phyloP scores from a whole-genome alignment of 2,113 vertebrate species.

The Phocoena sinus region DNA sequence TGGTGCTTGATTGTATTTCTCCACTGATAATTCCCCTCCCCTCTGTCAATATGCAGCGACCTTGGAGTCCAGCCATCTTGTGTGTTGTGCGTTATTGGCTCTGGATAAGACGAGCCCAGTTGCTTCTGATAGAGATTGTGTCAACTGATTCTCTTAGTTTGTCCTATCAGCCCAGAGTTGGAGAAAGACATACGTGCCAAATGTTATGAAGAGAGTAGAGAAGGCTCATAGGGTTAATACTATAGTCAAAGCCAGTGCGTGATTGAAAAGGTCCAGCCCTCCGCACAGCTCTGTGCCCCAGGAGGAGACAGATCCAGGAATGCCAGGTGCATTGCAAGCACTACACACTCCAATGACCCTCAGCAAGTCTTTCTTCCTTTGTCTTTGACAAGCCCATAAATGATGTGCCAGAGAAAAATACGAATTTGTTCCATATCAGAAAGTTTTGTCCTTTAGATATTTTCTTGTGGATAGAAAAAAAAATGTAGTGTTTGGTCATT shows the following conservation, averaged over 20 bases:
- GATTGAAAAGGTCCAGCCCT: constrained; percentile 50
- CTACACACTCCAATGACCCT: neutral
- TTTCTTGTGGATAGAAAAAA: constrained; percentile 25
- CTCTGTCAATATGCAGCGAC: constrained; percentile 37
- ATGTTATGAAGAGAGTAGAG: constrained; percentile 11
- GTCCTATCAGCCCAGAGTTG: constrained; percentile 34
- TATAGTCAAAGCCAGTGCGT: constrained; percentile 9
- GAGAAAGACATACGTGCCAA: constrained; percentile 31
- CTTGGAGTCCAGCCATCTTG: neutral
- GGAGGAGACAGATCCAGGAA: neutral
- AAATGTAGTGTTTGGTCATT: constrained; percentile 37
- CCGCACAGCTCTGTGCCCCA: neutral
- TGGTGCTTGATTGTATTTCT: constrained; percentile 56
- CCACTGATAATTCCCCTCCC: constrained; percentile 38
- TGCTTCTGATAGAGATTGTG: constrained; percentile 65
- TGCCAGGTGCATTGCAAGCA: constrained; percentile 26
- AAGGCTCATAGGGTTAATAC: constrained; percentile 29
- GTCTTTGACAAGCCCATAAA: constrained; percentile 19
- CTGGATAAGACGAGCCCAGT: constrained; percentile 40
- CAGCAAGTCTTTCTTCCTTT: constrained; percentile 18
- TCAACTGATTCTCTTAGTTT: constrained; percentile 70
- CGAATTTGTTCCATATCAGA: constrained; percentile 51
- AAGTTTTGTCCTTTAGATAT: constrained; percentile 47
- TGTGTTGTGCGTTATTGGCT: constrained; percentile 28
- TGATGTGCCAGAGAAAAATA: constrained; percentile 45